Evolutionary conservation across 1,140 invertebrate species (phyloP), one percentile per base, ranked within the genome.

Genomic region (Matsumurasca onukii): DNA sequence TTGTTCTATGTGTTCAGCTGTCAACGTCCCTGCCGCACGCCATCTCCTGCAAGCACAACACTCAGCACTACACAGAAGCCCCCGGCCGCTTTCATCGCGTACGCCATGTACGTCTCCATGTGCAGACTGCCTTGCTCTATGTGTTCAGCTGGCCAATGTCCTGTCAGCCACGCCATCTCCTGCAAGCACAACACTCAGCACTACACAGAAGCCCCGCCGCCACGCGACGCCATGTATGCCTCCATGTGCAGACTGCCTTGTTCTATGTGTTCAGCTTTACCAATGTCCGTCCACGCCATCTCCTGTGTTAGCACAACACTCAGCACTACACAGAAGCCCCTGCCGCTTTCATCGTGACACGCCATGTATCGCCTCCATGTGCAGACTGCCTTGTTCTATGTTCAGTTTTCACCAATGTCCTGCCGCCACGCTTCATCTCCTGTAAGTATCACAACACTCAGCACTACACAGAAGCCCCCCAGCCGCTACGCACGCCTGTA

Each of bases 311-410:
- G 57, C 31, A 88, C 69, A 3, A 89, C 80, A 13, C 86, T 63
- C 22, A 79, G 17, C 34, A 80, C 77, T 0, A 87, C 45, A 1
- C 81, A 71, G 68, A 81, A 82, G 2, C 89, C 88, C 17, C 89
- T 89, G 17, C 82, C 83, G 15, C 84, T 81, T 71, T 80, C 74
- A 5, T 89, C n/a, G n/a, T n/a, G 79, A 71, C 90, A 91, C 3
- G 75, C 67, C 17, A 71, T 20, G 73, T 86, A 86, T 71, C 0
- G 82, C 83, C 1, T 76, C 66, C 1, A 69, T 67, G n/a, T 77
- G 77, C 17, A 87, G 80, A 3, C 73, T 73, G 3, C 83, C 84
- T n/a, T 74, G 76, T 59, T 81, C 78, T 15, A 78, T 71, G 25
- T 82, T 80, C 67, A 86, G 85, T 49, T 78, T 75, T 12, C 78